Conservation (phyloP, 2,888 invertebrate species). For the Siphlonurus alternatus region DNA sequence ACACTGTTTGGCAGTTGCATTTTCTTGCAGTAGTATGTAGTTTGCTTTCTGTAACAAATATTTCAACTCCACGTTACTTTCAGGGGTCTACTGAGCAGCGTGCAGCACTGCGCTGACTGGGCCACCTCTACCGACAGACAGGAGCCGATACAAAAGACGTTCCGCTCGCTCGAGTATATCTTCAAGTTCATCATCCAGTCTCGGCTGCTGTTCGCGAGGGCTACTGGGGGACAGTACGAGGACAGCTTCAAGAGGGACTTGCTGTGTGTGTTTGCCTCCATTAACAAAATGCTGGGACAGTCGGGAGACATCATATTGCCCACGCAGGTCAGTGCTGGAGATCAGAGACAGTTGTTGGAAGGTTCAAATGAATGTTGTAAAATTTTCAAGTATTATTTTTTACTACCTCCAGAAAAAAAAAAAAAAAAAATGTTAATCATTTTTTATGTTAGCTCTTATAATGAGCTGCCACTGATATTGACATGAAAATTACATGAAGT, state of each 20-base stretch:
- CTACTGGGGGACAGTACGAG: slow-evolving; percentile 76
- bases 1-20: no score
- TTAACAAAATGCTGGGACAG: slow-evolving; percentile 57
- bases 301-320: slow-evolving; percentile 57
- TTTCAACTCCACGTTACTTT: no score
- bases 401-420: no score
- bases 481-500: no score
- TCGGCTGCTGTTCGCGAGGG: slow-evolving; percentile 61
- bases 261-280: slow-evolving; percentile 58
- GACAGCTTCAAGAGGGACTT: slow-evolving; percentile 73
- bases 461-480: no score
- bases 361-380: no score
- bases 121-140: slow-evolving; percentile 73
- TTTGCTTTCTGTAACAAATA: no score
- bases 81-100: slow-evolving; percentile 71
- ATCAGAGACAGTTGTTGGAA: no score
- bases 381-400: no score
- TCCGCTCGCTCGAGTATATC: slow-evolving; percentile 78
- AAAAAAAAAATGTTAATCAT: no score
- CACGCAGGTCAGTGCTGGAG: slow-evolving; percentile 43
- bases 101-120: slow-evolving; percentile 78
- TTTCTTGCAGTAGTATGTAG: no score
- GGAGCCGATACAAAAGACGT: slow-evolving; percentile 78
- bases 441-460: no score
- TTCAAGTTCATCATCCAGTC: slow-evolving; percentile 87